Evolutionary conservation across 2,888 invertebrate genomes (phyloP), one percentile per base, ranked within the genome.

Genomic region (Stegana nigrithorax): DNA sequence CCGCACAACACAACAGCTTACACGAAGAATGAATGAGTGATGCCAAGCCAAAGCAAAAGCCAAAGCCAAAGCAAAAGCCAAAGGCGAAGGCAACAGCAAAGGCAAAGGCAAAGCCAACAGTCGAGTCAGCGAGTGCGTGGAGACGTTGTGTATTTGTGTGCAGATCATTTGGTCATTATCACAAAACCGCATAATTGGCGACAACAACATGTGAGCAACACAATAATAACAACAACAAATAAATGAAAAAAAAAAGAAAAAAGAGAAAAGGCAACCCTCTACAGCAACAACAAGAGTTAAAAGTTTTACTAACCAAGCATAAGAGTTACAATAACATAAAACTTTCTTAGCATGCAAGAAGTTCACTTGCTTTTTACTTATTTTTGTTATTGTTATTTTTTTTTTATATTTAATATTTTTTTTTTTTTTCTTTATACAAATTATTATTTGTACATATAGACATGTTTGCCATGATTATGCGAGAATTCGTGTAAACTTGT

Each of bases 101-200:
- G 42, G 42, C n/a, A 23, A 8, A 25, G 39, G 21, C 17, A 10
- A 29, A 44, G 44, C 27, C 58, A 21, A n/a, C n/a, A 42, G 21
- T 17, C 42, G 6, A 2, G 14, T 39, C 14, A 6, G 7, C 27
- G 27, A n/a, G n/a, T 26, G 7, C 17, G 17, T 53, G n/a, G n/a
- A n/a, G n/a, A n/a, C n/a, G n/a, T n/a, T 32, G 29, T 53, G 29
- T 29, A 32, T 32, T 14, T 53, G 29, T 21, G 12, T 8, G 19
- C 21, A 75, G 76, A 80, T 78, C 78, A 80, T 80, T 76, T 76
- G 80, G 77, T 76, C 75, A 77, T 77, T 76, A 80, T 80, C 77
- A 76, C 65, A 74, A 79, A 75, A 78, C 80, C 76, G 75, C 78
- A 80, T 80, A 78, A 78, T 80, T 76, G 80, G 76, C 77, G 76